These are phyloP conservation scores for Lepilemur septentrionalis DNA, from an alignment of 2,797 vertebrate species.

Conservation along the genomic window DNA sequence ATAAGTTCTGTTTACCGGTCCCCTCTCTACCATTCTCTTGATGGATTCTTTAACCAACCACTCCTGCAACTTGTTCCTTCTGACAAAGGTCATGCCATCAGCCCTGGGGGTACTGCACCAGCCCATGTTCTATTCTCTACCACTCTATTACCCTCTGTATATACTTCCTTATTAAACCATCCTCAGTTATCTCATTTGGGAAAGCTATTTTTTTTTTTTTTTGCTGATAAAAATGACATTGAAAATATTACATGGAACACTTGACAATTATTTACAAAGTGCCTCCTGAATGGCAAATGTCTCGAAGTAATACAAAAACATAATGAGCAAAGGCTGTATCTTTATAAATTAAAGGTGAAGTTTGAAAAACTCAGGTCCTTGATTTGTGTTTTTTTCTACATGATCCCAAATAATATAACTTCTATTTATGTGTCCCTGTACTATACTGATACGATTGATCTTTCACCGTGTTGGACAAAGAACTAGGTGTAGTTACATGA, in stretches of 20 bases:
- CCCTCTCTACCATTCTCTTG: background rate
- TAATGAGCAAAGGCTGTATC: background rate
- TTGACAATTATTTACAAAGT: background rate
- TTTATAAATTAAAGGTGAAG: background rate
- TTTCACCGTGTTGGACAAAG: background rate
- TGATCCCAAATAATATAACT: background rate
- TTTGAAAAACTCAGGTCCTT: background rate
- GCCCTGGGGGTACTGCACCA: too few relatives aligned
- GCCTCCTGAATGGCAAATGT: background rate
- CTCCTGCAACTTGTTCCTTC: fast-evolving
- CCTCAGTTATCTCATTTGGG: background rate
- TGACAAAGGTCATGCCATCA: background rate
- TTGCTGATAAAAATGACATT: background rate
- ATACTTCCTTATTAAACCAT: background rate
- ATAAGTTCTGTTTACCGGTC: too few relatives aligned
- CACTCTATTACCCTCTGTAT: background rate
- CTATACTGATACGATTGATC: background rate
- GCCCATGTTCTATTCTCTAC: background rate
- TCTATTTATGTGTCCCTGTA: background rate
- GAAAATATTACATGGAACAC: background rate
- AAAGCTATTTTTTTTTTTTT: background rate
- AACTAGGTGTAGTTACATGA: background rate
- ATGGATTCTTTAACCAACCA: background rate
- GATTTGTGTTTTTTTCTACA: background rate
- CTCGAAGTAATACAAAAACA: background rate